Conservation (phyloP, 2,888 invertebrate genomes). For the Rutpela maculata region DNA sequence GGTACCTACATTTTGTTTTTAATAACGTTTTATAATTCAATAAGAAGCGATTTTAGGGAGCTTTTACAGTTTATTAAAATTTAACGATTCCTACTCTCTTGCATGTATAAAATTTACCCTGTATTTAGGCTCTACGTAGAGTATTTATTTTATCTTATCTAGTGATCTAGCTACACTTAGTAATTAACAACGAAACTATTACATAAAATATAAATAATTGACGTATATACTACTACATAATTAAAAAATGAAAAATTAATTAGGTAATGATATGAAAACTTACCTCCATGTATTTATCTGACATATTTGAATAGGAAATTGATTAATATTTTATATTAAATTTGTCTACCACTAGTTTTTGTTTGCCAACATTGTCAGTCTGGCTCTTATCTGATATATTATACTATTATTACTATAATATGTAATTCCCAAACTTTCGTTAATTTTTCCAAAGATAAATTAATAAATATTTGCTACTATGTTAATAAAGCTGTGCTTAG, state of each 20-base stretch:
- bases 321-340: not conserved
- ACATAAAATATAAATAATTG: constrained; percentile 1
- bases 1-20: no score
- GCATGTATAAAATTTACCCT: not conserved
- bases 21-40: no score
- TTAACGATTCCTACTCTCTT: not conserved
- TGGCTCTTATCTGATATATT: constrained; percentile 1
- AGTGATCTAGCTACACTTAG: no score
- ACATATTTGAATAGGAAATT: not conserved
- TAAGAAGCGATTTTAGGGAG: no score
- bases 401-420: not conserved
- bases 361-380: constrained; percentile 7
- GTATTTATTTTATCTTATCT: no score
- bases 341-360: not conserved
- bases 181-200: not conserved
- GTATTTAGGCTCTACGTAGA: no score
- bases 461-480: not conserved
- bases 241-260: not conserved
- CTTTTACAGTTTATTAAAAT: not conserved
- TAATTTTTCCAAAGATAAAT: not conserved
- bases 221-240: constrained; percentile 1
- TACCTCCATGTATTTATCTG: not conserved
- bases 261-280: not conserved
- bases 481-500: not conserved
- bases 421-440: not conserved